phyloP scores from a whole-genome alignment of 2,113 vertebrate species.

The Paedocypris sp. region DNA sequence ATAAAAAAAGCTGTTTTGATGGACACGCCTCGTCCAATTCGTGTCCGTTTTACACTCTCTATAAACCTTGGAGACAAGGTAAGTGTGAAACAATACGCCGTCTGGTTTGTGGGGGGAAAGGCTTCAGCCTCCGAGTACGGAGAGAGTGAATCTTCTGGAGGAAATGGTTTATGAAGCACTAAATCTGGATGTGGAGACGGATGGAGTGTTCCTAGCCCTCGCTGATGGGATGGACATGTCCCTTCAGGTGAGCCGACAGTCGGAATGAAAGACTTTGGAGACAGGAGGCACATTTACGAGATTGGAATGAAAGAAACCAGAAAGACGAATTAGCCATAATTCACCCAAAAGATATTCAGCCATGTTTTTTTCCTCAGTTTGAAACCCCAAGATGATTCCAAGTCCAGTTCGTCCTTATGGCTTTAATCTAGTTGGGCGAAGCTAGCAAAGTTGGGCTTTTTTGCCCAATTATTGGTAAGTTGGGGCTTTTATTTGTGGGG shows the following conservation, averaged over 20 bases:
- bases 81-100: slow-evolving; percentile 23
- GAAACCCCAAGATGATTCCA: not conserved
- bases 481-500: too few species aligned
- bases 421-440: too few species aligned
- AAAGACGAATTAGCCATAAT: not conserved
- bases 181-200: slow-evolving; percentile 31
- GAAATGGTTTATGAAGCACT: slow-evolving; percentile 43
- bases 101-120: slow-evolving; percentile 22
- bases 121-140: slow-evolving; percentile 19
- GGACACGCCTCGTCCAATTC: slow-evolving; percentile 32
- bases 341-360: not conserved
- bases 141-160: slow-evolving; percentile 37
- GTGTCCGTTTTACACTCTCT: slow-evolving; percentile 39
- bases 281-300: slow-evolving; percentile 8
- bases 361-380: not conserved
- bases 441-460: too few species aligned
- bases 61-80: slow-evolving; percentile 35
- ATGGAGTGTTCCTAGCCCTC: slow-evolving; percentile 14
- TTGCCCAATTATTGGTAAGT: too few species aligned
- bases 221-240: slow-evolving; percentile 26
- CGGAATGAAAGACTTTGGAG: slow-evolving; percentile 27
- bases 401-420: not conserved
- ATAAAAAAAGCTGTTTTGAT: slow-evolving; percentile 25
- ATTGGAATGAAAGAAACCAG: not conserved
- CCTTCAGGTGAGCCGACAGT: slow-evolving; percentile 19